Evolutionary conservation across 2,888 invertebrate species (phyloP).

Genomic region (Eueremaeus valkanovi): DNA sequence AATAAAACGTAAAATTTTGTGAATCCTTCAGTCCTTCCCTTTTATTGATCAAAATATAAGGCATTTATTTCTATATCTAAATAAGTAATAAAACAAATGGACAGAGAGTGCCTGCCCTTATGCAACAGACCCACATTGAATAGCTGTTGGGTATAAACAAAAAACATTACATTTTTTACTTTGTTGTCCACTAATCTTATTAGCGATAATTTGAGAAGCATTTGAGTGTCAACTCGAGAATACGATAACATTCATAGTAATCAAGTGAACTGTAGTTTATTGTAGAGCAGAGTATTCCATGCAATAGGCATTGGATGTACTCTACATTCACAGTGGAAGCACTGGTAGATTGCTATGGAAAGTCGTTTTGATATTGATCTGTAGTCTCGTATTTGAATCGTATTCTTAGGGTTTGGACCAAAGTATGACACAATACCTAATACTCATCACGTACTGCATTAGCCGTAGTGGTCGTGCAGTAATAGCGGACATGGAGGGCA

Average conservation of each 20-base stretch:
- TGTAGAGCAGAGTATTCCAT: neutral
- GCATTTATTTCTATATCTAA: too few relatives aligned
- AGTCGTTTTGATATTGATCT: neutral
- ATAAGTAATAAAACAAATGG: too few relatives aligned
- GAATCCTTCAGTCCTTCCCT: too few relatives aligned
- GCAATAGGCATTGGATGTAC: neutral
- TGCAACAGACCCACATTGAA: neutral
- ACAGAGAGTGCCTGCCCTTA: neutral
- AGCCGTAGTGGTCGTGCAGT: constrained; percentile 5
- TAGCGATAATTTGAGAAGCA: constrained; percentile 22
- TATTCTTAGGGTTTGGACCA: neutral
- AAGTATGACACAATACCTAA: constrained; percentile 6
- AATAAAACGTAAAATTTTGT: too few relatives aligned
- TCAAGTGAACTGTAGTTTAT: constrained; percentile 5
- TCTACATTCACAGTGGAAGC: neutral
- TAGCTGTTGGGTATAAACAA: neutral
- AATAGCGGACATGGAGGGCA: neutral
- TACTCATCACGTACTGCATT: constrained; percentile 28
- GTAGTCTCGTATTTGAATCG: neutral
- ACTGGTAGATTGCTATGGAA: neutral
- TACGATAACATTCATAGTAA: constrained; percentile 26
- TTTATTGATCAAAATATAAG: too few relatives aligned
- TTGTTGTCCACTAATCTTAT: constrained; percentile 1
- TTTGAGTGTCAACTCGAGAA: constrained; percentile 19
- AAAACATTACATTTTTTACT: constrained; percentile 15